Evolutionary conservation across 2,797 vertebrate species (phyloP).

Genomic region (Okamejei kenojei): DNA sequence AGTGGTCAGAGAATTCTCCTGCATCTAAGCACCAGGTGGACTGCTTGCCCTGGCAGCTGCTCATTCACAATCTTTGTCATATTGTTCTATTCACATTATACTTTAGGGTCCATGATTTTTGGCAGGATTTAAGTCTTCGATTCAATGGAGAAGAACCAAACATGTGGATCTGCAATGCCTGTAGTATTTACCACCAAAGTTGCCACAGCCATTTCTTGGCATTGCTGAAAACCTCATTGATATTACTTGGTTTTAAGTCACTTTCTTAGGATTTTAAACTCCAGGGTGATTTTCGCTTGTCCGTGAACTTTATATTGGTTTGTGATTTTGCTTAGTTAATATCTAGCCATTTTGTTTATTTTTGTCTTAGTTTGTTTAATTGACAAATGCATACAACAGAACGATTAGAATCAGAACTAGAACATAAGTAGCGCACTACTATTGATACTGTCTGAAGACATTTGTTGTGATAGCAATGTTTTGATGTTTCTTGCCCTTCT

Average conservation of each 20-base stretch:
- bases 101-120: neutral
- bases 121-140: neutral
- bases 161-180: neutral
- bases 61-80: too few species aligned
- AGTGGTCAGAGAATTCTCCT: too few species aligned
- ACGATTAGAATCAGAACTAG: neutral
- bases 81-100: neutral
- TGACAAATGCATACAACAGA: neutral
- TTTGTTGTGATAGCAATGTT: neutral
- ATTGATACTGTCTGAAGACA: neutral
- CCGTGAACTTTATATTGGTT: neutral
- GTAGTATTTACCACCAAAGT: neutral
- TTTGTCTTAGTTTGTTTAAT: neutral
- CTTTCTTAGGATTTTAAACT: neutral
- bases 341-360: neutral
- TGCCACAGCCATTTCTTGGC: neutral
- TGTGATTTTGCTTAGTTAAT: neutral
- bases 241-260: neutral
- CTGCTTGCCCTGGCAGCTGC: too few species aligned
- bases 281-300: neutral
- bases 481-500: conserved; percentile 26
- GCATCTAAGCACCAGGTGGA: too few species aligned
- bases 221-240: neutral
- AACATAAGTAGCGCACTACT: neutral
- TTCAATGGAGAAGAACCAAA: neutral